Base-by-base conservation (phyloP, 1,140 invertebrate genomes). In the Drosophila subpulchrella region DNA sequence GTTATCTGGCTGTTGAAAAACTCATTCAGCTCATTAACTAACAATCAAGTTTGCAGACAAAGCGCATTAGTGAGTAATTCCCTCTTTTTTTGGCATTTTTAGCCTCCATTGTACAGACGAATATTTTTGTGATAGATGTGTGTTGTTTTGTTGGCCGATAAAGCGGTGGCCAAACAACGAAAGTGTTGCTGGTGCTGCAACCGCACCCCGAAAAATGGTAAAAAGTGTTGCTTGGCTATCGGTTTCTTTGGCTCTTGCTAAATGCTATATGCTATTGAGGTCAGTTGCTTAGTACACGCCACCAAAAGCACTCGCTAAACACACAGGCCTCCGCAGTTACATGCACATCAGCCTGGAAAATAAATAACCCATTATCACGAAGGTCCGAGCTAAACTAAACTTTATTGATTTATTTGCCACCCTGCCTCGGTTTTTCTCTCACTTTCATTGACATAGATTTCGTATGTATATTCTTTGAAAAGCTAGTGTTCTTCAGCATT, bases 351-450 rank as follows among this genome's bases (percentile, higher is more conserved):
- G 62, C 51, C 63, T 59, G 55, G 50, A 79, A 88, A 86, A 83
- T 89, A 88, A 89, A 88, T 83, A 88, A 88, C 84, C 79, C 79
- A 88, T 89, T 88, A 80, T 76, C 83, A 88, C 83, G 83, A 88
- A 88, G 83, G 83, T 68, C 63, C 61, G 17, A 55, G 47, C 62
- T 42, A 10, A 34, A 67, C 55, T 51, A 60, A 59, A 50, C 32
- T 75, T 80, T 88, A 88, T 88, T 88, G 84, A 86, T 88, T 88
- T 89, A 89, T 58, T 70, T 63, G 34, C 55, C 67, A 57, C 44
- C 44, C 53, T 44, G 53, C 41, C 48, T 63, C 66, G 71, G 57
- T 71, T 83, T 76, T 83, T 81, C 68, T 83, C 54, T 83, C 78
- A 84, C 83, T 88, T 88, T 88, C 84, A 78, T 85, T 83, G 84